Evolutionary conservation across 2,113 vertebrate species (phyloP).

Genomic region (Ailurus styani): DNA sequence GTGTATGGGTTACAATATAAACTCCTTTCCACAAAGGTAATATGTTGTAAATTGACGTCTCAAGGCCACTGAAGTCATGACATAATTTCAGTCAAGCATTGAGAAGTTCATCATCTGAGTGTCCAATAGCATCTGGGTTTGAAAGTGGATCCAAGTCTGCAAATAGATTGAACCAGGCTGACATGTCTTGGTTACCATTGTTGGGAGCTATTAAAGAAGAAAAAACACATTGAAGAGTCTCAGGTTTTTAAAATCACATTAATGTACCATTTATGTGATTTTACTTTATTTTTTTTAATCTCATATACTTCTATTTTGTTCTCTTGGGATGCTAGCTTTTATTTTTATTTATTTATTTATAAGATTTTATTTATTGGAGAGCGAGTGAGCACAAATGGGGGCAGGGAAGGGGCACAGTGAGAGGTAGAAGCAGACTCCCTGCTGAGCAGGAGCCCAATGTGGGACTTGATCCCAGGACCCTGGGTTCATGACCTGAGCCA

Average conservation of each 20-base stretch:
- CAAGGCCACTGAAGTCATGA: not conserved
- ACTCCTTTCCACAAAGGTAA: constrained; percentile 1
- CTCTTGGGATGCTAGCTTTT: not conserved
- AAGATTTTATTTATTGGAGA: not conserved
- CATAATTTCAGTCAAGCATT: constrained; percentile 76
- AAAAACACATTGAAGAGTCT: not conserved
- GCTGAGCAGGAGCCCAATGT: too few relatives aligned
- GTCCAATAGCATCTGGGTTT: constrained; percentile 86
- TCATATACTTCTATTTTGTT: not conserved
- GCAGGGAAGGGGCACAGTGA: too few relatives aligned
- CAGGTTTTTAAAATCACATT: constrained; percentile 18
- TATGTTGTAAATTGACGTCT: constrained; percentile 9
- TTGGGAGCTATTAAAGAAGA: constrained; percentile 67
- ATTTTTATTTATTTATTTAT: not conserved
- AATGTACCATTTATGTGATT: not conserved
- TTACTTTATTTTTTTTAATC: not conserved
- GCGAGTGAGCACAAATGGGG: too few relatives aligned
- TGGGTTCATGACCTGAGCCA: too few relatives aligned
- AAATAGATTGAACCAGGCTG: constrained; percentile 86
- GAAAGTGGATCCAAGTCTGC: constrained; percentile 88
- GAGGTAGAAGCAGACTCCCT: too few relatives aligned
- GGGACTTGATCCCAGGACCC: too few relatives aligned
- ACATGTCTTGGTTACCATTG: constrained; percentile 82
- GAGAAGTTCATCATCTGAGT: constrained; percentile 84
- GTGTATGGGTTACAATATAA: constrained; percentile 30